phyloP scores from a whole-genome alignment of 2,888 invertebrate species.

The Limenitis arthemis region DNA sequence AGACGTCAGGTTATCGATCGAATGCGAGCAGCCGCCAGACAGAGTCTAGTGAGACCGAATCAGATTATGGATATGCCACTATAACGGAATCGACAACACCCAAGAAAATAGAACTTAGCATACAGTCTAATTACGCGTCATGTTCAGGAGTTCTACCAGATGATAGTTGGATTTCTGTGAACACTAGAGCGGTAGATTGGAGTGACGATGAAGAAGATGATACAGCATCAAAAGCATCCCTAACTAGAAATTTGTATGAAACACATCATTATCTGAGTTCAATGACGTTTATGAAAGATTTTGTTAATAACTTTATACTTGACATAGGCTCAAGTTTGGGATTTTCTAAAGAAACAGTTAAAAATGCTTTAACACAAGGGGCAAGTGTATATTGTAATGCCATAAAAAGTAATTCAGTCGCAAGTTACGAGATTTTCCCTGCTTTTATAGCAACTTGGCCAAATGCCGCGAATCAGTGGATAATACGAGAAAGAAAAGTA shows the following conservation, averaged over 20 bases:
- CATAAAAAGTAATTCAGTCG: constrained; percentile 48
- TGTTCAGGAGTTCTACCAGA: constrained; percentile 66
- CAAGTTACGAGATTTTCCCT: constrained; percentile 78
- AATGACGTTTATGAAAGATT: constrained; percentile 77
- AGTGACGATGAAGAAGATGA: constrained; percentile 54
- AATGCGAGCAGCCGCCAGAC: constrained; percentile 56
- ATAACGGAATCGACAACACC: constrained; percentile 74
- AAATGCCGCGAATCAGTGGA: constrained; percentile 78
- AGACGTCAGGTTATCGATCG: constrained; percentile 72
- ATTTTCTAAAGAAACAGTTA: constrained; percentile 67
- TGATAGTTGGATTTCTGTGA: constrained; percentile 62
- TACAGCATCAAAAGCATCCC: constrained; percentile 39
- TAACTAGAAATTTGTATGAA: constrained; percentile 52
- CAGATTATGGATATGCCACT: constrained; percentile 75
- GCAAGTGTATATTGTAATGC: constrained; percentile 77
- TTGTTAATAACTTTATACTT: constrained; percentile 75
- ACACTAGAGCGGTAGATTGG: constrained; percentile 52
- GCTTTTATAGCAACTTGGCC: constrained; percentile 83
- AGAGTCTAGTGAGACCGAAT: constrained; percentile 68
- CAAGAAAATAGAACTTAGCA: constrained; percentile 62
- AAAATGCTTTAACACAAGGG: constrained; percentile 73
- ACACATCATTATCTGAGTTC: constrained; percentile 75
- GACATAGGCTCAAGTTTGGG: constrained; percentile 73
- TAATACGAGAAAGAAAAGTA: constrained; percentile 70
- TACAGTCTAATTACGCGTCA: constrained; percentile 47